phyloP scores from a whole-genome alignment of 2,888 invertebrate genomes.

The Ptychoptera albimana region DNA sequence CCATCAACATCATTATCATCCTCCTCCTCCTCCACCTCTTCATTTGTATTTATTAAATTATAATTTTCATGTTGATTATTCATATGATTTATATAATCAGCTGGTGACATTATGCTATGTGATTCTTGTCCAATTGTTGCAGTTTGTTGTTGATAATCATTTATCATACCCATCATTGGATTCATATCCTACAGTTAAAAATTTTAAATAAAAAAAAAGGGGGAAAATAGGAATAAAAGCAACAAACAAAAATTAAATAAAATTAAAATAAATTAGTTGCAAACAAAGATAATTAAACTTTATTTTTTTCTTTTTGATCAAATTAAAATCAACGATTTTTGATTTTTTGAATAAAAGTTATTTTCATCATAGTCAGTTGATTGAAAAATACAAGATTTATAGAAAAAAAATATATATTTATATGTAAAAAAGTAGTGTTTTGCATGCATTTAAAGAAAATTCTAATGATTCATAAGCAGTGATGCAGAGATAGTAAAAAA shows the following conservation, averaged over 20 bases:
- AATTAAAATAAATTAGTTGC: neutral
- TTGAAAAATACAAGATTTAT: too few species aligned
- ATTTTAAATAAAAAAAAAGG: constrained; percentile 1
- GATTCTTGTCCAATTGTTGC: constrained; percentile 15
- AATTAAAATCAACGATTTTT: too few species aligned
- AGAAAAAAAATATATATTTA: too few species aligned
- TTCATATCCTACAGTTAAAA: constrained; percentile 24
- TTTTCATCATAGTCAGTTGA: too few species aligned
- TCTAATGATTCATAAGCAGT: too few species aligned
- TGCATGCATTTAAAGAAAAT: constrained; percentile 7
- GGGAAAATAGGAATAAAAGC: neutral
- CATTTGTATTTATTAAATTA: constrained; percentile 15
- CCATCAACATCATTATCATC: constrained; percentile 12
- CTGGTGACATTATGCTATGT: constrained; percentile 6
- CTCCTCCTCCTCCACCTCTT: constrained; percentile 22
- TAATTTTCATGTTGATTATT: constrained; percentile 17
- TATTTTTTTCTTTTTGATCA: constrained; percentile 5
- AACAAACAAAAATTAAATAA: neutral
- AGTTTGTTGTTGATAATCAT: constrained; percentile 28
- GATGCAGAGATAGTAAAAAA: constrained; percentile 15
- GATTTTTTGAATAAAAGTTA: too few species aligned
- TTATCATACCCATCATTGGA: constrained; percentile 32
- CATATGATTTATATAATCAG: constrained; percentile 9
- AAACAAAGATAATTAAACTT: constrained; percentile 4
- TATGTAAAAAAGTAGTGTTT: too few species aligned